A percentile compares a stretch with the other conserved stretches of the same genome.
These are phyloP conservation scores for Cheilosia variabilis DNA, from an alignment of 2,888 invertebrate species.

Conservation along the genomic window DNA sequence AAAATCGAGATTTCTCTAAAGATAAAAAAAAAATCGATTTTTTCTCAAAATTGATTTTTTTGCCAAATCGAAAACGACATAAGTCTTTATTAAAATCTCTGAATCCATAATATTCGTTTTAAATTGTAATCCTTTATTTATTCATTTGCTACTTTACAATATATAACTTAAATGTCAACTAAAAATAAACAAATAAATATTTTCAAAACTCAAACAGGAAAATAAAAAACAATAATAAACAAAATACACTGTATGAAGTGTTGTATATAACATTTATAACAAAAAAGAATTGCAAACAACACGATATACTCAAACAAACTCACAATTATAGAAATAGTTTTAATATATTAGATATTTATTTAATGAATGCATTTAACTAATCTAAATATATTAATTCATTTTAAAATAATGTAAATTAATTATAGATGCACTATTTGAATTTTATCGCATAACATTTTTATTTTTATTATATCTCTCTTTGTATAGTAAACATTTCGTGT, in stretches of 20 bases:
- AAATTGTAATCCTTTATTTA: slow-evolving; percentile 61
- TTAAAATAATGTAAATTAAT: slow-evolving; percentile 21
- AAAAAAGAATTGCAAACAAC: slow-evolving; percentile 31
- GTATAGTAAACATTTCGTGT: slow-evolving; percentile 72
- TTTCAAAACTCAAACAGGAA: slow-evolving; percentile 16
- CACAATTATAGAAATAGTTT: slow-evolving; percentile 49
- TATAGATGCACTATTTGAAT: slow-evolving; percentile 46
- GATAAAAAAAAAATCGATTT: too few relatives aligned
- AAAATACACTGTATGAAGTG: slow-evolving; percentile 18
- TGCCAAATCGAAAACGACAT: too few relatives aligned
- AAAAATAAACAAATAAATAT: slow-evolving; percentile 38
- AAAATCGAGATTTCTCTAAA: too few relatives aligned
- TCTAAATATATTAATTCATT: slow-evolving; percentile 27
- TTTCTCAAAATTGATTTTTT: too few relatives aligned
- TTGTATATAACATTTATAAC: slow-evolving; percentile 43
- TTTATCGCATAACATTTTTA: slow-evolving; percentile 57
- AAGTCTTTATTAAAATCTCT: neutral
- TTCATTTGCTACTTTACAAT: slow-evolving; percentile 46
- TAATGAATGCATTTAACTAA: slow-evolving; percentile 55
- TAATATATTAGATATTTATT: slow-evolving; percentile 23
- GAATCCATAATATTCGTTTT: slow-evolving; percentile 6
- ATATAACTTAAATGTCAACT: slow-evolving; percentile 53
- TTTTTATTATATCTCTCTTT: slow-evolving; percentile 46
- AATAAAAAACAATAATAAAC: slow-evolving; percentile 7
- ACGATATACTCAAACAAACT: slow-evolving; percentile 47